Percentiles rank a stretch among this genome's conserved stretches.
Conservation (phyloP, 2,888 invertebrate genomes). For the Phengaris alcon region DNA sequence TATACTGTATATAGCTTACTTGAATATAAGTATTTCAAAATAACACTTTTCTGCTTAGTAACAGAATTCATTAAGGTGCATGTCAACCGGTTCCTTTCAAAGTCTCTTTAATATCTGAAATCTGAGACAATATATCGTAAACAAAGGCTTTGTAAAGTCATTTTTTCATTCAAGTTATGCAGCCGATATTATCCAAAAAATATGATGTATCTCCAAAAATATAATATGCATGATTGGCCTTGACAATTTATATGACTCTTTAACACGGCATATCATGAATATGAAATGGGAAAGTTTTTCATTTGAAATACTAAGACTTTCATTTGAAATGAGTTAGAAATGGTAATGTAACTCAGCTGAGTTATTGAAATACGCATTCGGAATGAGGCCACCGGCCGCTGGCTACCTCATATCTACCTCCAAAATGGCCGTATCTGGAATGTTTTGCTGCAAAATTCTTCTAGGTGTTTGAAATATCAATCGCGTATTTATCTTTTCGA, state of each 20-base stretch:
- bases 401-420: not conserved
- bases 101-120: too few relatives aligned
- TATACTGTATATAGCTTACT: too few relatives aligned
- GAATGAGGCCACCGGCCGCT: slow-evolving; percentile 21
- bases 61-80: too few relatives aligned
- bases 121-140: too few relatives aligned
- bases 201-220: not conserved
- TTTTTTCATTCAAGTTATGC: too few relatives aligned
- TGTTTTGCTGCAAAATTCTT: not conserved
- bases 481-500: too few relatives aligned
- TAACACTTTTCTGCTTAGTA: too few relatives aligned
- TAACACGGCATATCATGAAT: slow-evolving; percentile 17
- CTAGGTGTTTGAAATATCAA: too few relatives aligned
- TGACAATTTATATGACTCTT: not conserved
- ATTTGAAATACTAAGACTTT: slow-evolving; percentile 22
- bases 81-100: too few relatives aligned
- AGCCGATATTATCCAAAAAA: not conserved
- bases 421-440: slow-evolving; percentile 10
- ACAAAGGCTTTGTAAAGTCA: too few relatives aligned
- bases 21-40: too few relatives aligned
- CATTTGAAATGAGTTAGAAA: slow-evolving; percentile 23
- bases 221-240: not conserved
- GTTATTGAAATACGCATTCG: slow-evolving; percentile 21
- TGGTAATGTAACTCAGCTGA: slow-evolving; percentile 24
- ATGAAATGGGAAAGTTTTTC: slow-evolving; percentile 22